Percentiles rank a stretch among this genome's conserved stretches.
phyloP scores from a whole-genome alignment of 2,888 invertebrate genomes.

The Clitarchus hookeri region DNA sequence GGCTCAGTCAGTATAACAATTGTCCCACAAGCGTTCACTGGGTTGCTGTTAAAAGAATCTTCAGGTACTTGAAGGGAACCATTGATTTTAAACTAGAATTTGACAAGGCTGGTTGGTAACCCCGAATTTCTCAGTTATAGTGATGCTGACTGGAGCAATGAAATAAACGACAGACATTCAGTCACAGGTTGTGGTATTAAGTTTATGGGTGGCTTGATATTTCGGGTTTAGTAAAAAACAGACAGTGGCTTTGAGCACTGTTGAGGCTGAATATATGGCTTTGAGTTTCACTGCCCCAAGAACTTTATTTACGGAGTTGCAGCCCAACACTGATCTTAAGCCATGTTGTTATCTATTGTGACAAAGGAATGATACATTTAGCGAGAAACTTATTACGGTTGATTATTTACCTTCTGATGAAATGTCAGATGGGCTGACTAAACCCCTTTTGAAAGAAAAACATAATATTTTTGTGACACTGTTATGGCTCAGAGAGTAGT shows the following conservation, averaged over 20 bases:
- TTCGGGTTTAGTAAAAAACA: too few species aligned
- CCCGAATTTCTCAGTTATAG: not conserved
- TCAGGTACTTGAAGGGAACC: not conserved
- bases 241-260: too few species aligned
- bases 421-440: not conserved
- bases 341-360: not conserved
- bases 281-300: too few species aligned
- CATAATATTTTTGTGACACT: not conserved
- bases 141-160: not conserved
- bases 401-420: not conserved
- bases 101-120: not conserved
- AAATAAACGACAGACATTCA: not conserved
- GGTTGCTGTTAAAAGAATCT: not conserved
- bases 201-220: too few species aligned
- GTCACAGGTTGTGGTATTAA: not conserved
- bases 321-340: not conserved
- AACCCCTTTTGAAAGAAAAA: not conserved
- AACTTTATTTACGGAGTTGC: not conserved
- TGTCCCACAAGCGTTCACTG: not conserved
- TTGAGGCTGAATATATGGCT: too few species aligned
- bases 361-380: not conserved
- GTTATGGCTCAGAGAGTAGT: not conserved
- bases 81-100: not conserved
- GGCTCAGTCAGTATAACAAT: constrained; percentile 11
- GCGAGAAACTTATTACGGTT: not conserved